Percentiles rank a stretch among this genome's conserved stretches.
phyloP scores from a whole-genome alignment of 92 coral and sea anemone species.

The Epizoanthus illoricatus region DNA sequence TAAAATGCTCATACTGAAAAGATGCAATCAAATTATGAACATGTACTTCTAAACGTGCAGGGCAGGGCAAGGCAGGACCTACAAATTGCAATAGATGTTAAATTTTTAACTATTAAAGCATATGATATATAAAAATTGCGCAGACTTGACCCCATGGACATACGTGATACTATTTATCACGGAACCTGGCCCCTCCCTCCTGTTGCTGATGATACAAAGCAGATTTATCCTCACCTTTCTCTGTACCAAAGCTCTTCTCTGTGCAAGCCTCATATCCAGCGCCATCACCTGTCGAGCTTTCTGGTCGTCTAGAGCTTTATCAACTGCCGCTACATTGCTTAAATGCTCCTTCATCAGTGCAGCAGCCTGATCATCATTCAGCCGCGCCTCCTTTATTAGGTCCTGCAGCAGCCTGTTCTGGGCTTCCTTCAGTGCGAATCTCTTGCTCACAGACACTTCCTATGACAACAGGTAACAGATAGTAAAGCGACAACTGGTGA shows the following conservation, averaged over 20 bases:
- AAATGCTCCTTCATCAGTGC: slow-evolving; percentile 74
- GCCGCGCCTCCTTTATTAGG: slow-evolving; percentile 67
- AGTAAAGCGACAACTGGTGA: background rate
- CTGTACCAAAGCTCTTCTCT: slow-evolving; percentile 81
- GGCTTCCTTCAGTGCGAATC: slow-evolving; percentile 85
- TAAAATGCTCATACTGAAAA: no score
- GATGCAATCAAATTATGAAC: no score
- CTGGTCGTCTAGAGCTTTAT: slow-evolving; percentile 89
- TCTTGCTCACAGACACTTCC: slow-evolving; percentile 88
- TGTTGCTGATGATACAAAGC: background rate
- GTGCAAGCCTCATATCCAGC: slow-evolving; percentile 91
- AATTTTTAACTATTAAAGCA: no score
- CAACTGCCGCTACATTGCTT: slow-evolving; percentile 81
- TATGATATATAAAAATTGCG: no score
- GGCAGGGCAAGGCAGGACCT: no score
- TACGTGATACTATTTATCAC: no score
- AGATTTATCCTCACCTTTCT: slow-evolving; percentile 54
- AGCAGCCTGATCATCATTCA: slow-evolving; percentile 81
- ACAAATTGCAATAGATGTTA: no score
- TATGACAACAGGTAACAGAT: background rate
- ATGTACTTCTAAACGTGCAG: no score
- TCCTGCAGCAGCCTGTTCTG: slow-evolving; percentile 83
- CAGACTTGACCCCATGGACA: no score
- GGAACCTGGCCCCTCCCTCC: no score
- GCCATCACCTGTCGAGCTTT: slow-evolving; percentile 86